A percentile compares a stretch with the other conserved stretches of the same genome.
These are phyloP conservation scores for Lamprologus callipterus DNA, from an alignment of 2,113 vertebrate genomes.

Conservation along the genomic window DNA sequence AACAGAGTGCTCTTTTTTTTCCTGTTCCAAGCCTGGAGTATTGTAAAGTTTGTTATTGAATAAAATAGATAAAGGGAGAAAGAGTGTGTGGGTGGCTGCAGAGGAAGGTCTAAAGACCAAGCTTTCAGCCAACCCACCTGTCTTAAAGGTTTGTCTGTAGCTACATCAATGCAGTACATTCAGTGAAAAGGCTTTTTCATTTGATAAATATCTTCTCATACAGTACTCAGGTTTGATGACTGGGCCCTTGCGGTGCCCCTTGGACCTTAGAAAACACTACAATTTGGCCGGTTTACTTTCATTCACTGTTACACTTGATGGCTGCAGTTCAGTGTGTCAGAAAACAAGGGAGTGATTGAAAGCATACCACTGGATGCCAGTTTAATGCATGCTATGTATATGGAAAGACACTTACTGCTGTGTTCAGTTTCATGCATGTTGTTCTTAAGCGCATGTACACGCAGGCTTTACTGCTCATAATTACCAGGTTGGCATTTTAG, in stretches of 20 bases:
- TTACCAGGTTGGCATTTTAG: slow-evolving; percentile 27
- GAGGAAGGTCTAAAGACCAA: slow-evolving; percentile 14
- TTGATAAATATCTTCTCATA: background rate
- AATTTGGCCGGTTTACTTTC: background rate
- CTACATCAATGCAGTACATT: background rate
- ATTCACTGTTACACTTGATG: background rate
- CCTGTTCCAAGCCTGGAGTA: background rate
- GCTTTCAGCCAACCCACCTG: slow-evolving; percentile 17
- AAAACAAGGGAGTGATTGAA: background rate
- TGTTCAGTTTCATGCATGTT: slow-evolving; percentile 2
- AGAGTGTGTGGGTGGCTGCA: slow-evolving; percentile 13
- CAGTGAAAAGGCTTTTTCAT: background rate
- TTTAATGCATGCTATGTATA: background rate
- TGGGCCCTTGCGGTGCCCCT: background rate
- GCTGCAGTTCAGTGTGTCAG: background rate
- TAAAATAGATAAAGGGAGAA: background rate
- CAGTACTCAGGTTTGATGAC: background rate
- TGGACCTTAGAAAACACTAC: background rate
- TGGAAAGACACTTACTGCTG: slow-evolving; percentile 9
- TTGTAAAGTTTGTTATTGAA: slow-evolving; percentile 3
- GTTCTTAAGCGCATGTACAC: background rate
- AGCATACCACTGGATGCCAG: background rate
- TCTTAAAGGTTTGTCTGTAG: background rate
- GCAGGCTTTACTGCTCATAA: slow-evolving; percentile 17
- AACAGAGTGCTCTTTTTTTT: background rate